phyloP scores from a whole-genome alignment of 2,888 invertebrate genomes.

The Calameuta filiformis region DNA sequence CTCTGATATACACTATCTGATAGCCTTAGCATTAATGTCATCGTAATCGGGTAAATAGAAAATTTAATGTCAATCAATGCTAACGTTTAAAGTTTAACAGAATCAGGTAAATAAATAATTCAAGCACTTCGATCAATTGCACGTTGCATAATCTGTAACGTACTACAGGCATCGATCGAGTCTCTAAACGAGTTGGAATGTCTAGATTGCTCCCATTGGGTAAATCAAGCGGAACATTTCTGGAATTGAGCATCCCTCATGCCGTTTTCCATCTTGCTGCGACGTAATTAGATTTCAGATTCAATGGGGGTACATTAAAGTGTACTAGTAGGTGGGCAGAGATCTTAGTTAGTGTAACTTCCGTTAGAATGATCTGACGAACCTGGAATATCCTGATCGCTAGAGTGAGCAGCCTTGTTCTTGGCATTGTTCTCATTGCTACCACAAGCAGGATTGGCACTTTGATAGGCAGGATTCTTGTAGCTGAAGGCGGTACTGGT shows the following conservation, averaged over 20 bases:
- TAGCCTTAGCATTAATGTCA: not conserved
- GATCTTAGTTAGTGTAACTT: not conserved
- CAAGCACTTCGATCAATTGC: not conserved
- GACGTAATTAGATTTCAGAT: not conserved
- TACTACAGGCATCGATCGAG: not conserved
- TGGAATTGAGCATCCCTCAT: not conserved
- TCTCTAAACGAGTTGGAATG: not conserved
- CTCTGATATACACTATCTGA: not conserved
- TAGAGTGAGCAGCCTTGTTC: constrained; percentile 55
- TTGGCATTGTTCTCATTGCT: constrained; percentile 36
- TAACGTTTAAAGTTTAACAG: not conserved
- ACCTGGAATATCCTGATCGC: constrained; percentile 67
- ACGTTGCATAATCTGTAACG: not conserved
- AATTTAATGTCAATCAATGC: not conserved
- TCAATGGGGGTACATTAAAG: not conserved
- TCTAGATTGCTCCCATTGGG: not conserved
- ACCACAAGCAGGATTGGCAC: constrained; percentile 72
- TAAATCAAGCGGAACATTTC: not conserved
- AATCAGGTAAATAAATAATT: not conserved
- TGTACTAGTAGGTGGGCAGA: not conserved
- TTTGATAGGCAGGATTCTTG: constrained; percentile 80
- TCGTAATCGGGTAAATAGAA: not conserved
- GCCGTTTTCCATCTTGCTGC: not conserved
- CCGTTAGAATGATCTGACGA: constrained; percentile 11
- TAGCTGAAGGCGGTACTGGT: constrained; percentile 72